These are phyloP conservation scores for Idaea aversata DNA, from an alignment of 2,888 invertebrate species.

Conservation along the genomic window DNA sequence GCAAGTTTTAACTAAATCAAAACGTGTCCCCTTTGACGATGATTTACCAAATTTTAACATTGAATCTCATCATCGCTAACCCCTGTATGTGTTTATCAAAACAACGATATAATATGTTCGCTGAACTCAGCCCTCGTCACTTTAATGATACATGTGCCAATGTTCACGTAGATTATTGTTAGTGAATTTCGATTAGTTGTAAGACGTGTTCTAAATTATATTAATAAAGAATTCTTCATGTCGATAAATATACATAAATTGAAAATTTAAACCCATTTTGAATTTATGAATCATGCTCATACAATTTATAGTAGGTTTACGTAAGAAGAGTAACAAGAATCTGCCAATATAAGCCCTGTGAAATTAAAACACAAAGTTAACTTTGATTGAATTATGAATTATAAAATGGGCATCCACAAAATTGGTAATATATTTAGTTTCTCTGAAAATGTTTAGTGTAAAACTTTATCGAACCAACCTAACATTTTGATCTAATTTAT, in stretches of 20 bases:
- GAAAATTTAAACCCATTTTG: too few species aligned
- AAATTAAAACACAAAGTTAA: neutral
- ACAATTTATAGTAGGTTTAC: neutral
- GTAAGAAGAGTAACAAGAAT: neutral
- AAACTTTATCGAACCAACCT: neutral
- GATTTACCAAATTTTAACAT: slow-evolving; percentile 67
- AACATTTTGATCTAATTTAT: neutral
- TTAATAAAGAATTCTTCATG: too few species aligned
- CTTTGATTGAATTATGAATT: neutral
- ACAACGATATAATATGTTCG: slow-evolving; percentile 78
- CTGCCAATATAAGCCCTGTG: neutral
- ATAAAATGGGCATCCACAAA: neutral
- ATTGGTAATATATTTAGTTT: neutral
- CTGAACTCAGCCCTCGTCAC: slow-evolving; percentile 58
- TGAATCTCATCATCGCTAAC: slow-evolving; percentile 66
- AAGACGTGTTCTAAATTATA: neutral
- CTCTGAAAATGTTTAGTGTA: neutral
- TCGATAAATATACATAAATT: too few species aligned
- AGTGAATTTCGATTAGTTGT: slow-evolving; percentile 25
- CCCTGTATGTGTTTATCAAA: slow-evolving; percentile 77
- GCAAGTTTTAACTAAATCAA: neutral
- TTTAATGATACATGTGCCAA: slow-evolving; percentile 52
- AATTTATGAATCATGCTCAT: neutral
- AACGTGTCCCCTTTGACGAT: slow-evolving; percentile 50
- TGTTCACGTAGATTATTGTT: slow-evolving; percentile 52